Evolutionary conservation across 2,113 vertebrate species (phyloP).

Genomic region (Laterallus jamaicensis): DNA sequence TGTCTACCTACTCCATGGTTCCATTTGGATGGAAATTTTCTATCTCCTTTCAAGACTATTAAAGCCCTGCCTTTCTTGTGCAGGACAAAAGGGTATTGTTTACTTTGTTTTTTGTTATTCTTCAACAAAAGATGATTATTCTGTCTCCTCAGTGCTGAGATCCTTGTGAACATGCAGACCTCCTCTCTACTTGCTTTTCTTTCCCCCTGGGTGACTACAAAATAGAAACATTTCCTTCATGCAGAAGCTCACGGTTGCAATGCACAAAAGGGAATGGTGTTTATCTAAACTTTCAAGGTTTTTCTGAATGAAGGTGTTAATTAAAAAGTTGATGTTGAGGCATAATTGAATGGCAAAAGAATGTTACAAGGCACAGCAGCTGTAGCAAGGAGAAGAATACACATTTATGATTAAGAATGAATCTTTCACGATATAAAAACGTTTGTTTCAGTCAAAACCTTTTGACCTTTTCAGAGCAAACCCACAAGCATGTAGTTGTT

Average conservation of each 20-base stretch:
- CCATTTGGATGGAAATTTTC: constrained; percentile 66
- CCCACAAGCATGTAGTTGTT: background rate
- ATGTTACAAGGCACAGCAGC: background rate
- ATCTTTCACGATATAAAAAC: background rate
- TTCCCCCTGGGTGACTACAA: background rate
- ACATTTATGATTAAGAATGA: background rate
- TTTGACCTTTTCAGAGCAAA: constrained; percentile 19
- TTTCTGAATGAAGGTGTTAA: background rate
- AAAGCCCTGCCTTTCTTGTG: constrained; percentile 58
- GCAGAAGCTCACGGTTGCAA: background rate
- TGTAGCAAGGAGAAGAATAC: background rate
- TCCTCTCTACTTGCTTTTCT: constrained; percentile 32
- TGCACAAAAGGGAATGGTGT: constrained; percentile 20
- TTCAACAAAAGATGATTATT: constrained; percentile 71
- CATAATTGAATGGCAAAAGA: background rate
- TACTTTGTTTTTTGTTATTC: constrained; percentile 49
- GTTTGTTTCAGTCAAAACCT: constrained; percentile 14
- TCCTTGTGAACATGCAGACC: constrained; percentile 35
- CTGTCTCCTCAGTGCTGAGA: constrained; percentile 36
- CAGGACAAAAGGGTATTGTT: constrained; percentile 66
- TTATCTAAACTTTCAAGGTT: constrained; percentile 43
- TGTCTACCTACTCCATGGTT: constrained; percentile 56
- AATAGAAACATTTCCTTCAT: background rate
- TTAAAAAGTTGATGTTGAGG: constrained; percentile 17
- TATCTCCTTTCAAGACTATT: constrained; percentile 52